These are phyloP conservation scores for Pituophis catenifer DNA, from an alignment of 2,113 vertebrate species.

Conservation along the genomic window DNA sequence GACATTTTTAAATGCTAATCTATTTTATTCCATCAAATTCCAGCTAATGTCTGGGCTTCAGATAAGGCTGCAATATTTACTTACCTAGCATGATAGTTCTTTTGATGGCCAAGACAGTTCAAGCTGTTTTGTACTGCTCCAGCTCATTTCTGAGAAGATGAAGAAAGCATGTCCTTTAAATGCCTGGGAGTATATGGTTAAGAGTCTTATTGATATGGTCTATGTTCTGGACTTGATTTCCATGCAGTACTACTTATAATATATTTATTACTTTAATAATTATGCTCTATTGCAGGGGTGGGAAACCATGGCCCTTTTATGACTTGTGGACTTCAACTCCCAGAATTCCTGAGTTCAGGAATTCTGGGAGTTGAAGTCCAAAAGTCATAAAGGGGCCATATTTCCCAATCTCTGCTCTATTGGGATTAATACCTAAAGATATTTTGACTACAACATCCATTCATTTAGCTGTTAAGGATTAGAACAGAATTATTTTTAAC, in stretches of 20 bases:
- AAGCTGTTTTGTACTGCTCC: neutral
- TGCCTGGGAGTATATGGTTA: neutral
- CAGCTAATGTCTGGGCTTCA: neutral
- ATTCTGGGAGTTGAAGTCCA: neutral
- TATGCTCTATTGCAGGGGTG: neutral
- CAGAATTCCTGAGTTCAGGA: no score
- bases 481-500: neutral
- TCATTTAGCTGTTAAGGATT: neutral
- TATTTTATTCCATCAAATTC: neutral
- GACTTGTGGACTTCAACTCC: no score
- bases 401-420: no score
- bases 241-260: neutral
- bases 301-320: no score
- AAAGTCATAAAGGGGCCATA: no score
- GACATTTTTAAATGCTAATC: neutral
- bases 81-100: neutral
- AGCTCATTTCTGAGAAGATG: neutral
- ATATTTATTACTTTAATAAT: neutral
- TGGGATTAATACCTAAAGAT: neutral
- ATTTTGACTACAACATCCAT: neutral
- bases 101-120: neutral
- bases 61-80: neutral
- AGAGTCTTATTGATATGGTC: neutral
- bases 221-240: neutral
- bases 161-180: neutral